These are phyloP conservation scores for Zeuzera pyrina DNA, from an alignment of 2,888 invertebrate genomes.

Conservation along the genomic window DNA sequence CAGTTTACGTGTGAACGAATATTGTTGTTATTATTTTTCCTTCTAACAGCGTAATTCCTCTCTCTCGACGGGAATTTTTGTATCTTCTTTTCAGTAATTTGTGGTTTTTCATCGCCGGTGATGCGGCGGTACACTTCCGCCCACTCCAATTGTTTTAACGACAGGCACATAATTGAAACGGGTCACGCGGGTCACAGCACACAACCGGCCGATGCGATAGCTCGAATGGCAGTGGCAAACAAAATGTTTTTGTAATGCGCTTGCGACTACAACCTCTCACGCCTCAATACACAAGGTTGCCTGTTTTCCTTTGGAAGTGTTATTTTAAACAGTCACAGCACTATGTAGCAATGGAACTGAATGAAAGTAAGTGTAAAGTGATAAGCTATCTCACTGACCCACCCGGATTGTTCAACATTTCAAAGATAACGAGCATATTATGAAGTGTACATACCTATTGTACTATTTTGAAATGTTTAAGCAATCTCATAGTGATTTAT, in stretches of 20 bases:
- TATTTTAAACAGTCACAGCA: neutral
- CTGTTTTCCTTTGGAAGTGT: slow-evolving; percentile 1
- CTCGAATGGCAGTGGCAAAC: slow-evolving; percentile 3
- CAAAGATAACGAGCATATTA: neutral
- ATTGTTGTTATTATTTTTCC: slow-evolving; percentile 65
- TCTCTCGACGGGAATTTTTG: slow-evolving; percentile 80
- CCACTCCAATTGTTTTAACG: slow-evolving; percentile 57
- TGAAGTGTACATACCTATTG: neutral
- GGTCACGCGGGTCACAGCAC: slow-evolving; percentile 10
- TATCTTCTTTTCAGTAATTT: slow-evolving; percentile 52
- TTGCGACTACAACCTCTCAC: slow-evolving; percentile 27
- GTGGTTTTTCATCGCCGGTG: slow-evolving; percentile 30
- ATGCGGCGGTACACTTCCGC: slow-evolving; percentile 50
- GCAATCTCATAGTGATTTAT: no score
- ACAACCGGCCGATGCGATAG: slow-evolving; percentile 3
- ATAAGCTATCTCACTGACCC: slow-evolving; percentile 43
- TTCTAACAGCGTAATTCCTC: slow-evolving; percentile 77
- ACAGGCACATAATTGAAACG: slow-evolving; percentile 63
- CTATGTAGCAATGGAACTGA: slow-evolving; percentile 22
- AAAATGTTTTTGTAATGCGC: slow-evolving; percentile 25
- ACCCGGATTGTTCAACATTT: slow-evolving; percentile 11
- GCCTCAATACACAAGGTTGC: slow-evolving; percentile 29
- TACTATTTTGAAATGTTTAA: no score
- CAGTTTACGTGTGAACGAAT: slow-evolving; percentile 51
- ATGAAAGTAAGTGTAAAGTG: slow-evolving; percentile 23